Evolutionary conservation across 2,113 vertebrate genomes (phyloP).

Genomic region (Cnemophilus loriae): DNA sequence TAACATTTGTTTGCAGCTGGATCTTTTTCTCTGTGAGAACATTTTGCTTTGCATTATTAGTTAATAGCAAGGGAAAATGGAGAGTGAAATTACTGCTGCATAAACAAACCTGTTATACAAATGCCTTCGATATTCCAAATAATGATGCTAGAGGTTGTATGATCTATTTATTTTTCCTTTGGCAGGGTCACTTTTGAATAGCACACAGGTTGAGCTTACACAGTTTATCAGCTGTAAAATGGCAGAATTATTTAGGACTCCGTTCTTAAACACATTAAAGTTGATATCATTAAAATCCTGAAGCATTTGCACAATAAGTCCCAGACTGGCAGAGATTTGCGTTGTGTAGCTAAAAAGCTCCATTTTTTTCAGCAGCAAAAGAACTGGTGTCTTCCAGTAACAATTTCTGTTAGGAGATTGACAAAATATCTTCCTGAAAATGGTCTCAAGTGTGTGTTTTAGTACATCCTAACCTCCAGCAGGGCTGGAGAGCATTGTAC

Average conservation of each 20-base stretch:
- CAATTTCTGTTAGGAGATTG: not conserved
- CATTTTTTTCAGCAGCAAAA: not conserved
- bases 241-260: constrained; percentile 4
- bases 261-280: not conserved
- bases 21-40: not conserved
- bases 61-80: constrained; percentile 12
- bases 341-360: not conserved
- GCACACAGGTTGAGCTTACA: not conserved
- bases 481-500: not conserved
- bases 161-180: not conserved
- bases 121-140: not conserved
- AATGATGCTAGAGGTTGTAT: not conserved
- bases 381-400: constrained; percentile 6
- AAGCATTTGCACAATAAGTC: not conserved
- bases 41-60: constrained; percentile 27
- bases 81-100: constrained; percentile 7
- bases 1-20: constrained; percentile 20
- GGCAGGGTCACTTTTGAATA: not conserved
- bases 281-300: constrained; percentile 23
- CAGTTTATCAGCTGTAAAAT: not conserved
- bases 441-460: not conserved
- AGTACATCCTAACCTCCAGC: constrained; percentile 16
- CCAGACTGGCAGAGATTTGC: not conserved
- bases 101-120: constrained; percentile 25
- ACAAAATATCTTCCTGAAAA: constrained; percentile 23